These are phyloP conservation scores for Eupeodes corollae DNA, from an alignment of 1,140 invertebrate genomes.

Conservation along the genomic window DNA sequence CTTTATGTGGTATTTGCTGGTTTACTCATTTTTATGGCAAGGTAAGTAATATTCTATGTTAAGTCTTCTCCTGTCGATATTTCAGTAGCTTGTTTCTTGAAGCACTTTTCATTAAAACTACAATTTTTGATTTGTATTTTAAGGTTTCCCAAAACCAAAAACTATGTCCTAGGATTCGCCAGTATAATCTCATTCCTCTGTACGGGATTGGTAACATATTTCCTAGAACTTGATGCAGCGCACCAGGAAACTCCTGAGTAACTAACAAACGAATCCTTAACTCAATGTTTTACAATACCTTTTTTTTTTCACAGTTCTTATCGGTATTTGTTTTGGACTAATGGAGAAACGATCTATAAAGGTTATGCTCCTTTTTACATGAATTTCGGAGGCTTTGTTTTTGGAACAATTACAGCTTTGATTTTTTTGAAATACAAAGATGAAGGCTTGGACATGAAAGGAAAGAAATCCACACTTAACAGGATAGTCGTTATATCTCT, in stretches of 20 bases:
- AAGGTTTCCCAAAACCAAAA: constrained; percentile 28
- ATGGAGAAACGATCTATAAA: constrained; percentile 23
- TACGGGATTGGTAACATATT: constrained; percentile 39
- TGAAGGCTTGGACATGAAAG: not conserved
- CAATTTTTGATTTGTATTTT: not conserved
- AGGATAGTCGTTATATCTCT: constrained; percentile 17
- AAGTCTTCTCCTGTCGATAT: too few relatives aligned
- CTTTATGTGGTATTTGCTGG: constrained; percentile 50
- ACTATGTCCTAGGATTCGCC: constrained; percentile 16
- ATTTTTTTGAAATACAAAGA: constrained; percentile 17
- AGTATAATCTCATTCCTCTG: constrained; percentile 31
- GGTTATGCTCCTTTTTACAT: constrained; percentile 25
- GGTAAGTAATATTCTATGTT: constrained; percentile 17
- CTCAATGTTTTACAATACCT: too few relatives aligned
- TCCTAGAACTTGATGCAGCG: constrained; percentile 32
- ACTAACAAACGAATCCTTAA: constrained; percentile 13
- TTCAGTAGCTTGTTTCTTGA: too few relatives aligned
- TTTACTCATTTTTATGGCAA: constrained; percentile 42
- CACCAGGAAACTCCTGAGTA: constrained; percentile 42
- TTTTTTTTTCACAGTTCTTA: constrained; percentile 16
- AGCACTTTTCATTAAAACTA: not conserved
- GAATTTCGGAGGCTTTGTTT: constrained; percentile 28
- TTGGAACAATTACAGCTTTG: constrained; percentile 20
- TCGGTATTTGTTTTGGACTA: constrained; percentile 24
- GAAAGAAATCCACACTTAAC: constrained; percentile 7